These are phyloP conservation scores for Ardeotis arabs DNA, from an alignment of 2,113 vertebrate genomes.

Conservation along the genomic window DNA sequence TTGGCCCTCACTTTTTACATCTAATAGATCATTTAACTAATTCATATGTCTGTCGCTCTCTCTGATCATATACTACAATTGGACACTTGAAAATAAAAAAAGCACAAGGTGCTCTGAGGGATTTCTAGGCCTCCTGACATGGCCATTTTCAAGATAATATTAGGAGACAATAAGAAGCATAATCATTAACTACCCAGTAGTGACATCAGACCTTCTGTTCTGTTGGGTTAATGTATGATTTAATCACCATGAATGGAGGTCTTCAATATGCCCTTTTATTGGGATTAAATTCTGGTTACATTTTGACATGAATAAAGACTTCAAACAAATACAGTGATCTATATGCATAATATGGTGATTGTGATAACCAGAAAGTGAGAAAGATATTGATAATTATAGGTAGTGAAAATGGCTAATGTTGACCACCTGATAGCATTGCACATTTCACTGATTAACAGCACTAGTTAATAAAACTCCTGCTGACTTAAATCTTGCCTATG, in stretches of 20 bases:
- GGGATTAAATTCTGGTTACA: background rate
- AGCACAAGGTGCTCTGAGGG: background rate
- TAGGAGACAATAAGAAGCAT: background rate
- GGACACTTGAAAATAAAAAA: background rate
- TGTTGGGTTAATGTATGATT: conserved; percentile 33
- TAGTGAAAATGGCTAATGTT: background rate
- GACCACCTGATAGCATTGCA: background rate
- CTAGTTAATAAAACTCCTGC: background rate
- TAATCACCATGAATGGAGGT: conserved; percentile 43
- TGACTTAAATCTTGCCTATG: background rate
- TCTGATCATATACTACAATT: background rate
- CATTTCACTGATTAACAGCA: background rate
- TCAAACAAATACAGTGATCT: background rate
- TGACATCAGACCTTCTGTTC: conserved; percentile 40
- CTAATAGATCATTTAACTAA: background rate
- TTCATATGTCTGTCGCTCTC: background rate
- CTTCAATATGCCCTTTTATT: conserved; percentile 3
- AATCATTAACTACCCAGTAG: conserved; percentile 38
- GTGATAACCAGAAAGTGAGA: background rate
- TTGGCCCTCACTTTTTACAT: background rate
- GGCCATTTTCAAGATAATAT: conserved; percentile 28
- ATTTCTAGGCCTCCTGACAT: background rate
- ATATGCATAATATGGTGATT: background rate
- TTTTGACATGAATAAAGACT: background rate
- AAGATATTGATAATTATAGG: background rate